phyloP scores from a whole-genome alignment of 2,888 invertebrate species.

The Eurois occulta region DNA sequence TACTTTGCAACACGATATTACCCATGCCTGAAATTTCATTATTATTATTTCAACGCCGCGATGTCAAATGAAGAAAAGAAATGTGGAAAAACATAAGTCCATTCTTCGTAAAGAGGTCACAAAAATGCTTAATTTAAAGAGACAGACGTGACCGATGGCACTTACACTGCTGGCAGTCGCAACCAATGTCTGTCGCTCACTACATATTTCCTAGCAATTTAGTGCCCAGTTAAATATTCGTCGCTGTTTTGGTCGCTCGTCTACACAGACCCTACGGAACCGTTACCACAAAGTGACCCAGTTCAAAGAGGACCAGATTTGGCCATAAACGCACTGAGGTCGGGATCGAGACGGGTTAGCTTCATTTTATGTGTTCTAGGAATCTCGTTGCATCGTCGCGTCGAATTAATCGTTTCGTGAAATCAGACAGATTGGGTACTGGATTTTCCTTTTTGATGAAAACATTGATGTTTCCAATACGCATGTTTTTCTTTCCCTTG shows the following conservation, averaged over 20 bases:
- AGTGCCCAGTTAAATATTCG: neutral
- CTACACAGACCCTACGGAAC: neutral
- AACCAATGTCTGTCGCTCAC: neutral
- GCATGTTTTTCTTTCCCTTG: neutral
- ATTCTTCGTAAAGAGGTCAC: neutral
- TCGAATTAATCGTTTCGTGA: neutral
- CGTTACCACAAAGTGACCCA: constrained; percentile 46
- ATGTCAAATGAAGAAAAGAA: neutral
- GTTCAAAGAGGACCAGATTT: constrained; percentile 38
- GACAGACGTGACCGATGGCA: neutral
- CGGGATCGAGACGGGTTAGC: constrained; percentile 2
- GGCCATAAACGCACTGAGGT: constrained; percentile 35
- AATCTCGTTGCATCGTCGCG: constrained; percentile 36
- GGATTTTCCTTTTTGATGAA: neutral
- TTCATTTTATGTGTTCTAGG: constrained; percentile 26
- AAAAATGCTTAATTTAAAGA: neutral
- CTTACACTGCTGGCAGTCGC: neutral
- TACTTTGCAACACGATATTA: neutral
- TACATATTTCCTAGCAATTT: neutral
- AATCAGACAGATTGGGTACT: neutral
- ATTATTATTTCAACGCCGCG: neutral
- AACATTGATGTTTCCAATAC: neutral
- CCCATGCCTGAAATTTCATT: neutral
- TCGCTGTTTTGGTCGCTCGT: constrained; percentile 2
- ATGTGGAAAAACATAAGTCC: neutral